These are phyloP conservation scores for Okamejei kenojei DNA, from an alignment of 2,797 vertebrate genomes.

Conservation along the genomic window DNA sequence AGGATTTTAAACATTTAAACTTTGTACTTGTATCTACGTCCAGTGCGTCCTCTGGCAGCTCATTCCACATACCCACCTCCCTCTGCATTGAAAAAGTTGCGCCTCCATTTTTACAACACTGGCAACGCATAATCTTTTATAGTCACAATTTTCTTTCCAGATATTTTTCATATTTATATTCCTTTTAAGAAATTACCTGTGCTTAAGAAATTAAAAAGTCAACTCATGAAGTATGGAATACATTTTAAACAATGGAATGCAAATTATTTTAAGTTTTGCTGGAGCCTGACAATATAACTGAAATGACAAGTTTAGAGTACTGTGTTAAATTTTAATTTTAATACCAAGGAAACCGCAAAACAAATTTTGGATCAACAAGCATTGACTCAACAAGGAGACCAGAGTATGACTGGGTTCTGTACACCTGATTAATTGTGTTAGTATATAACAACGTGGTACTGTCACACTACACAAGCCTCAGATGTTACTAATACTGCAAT, in stretches of 20 bases:
- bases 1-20: background rate
- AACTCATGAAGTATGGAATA: background rate
- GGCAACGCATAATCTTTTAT: background rate
- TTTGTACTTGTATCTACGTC: no score
- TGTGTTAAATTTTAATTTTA: background rate
- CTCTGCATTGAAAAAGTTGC: no score
- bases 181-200: background rate
- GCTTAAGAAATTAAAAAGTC: background rate
- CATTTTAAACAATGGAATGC: background rate
- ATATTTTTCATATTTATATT: background rate
- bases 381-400: background rate
- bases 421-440: background rate
- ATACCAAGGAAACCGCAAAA: background rate
- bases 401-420: background rate
- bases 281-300: background rate
- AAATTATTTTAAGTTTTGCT: background rate
- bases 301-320: background rate
- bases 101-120: no score
- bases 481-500: slow-evolving; percentile 25
- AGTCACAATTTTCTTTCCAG: background rate
- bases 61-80: no score
- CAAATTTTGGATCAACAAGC: background rate
- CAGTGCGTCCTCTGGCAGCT: no score
- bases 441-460: background rate
- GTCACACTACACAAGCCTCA: slow-evolving; percentile 26